phyloP scores from a whole-genome alignment of 2,113 vertebrate genomes.

The Paramisgurnus dabryanus region DNA sequence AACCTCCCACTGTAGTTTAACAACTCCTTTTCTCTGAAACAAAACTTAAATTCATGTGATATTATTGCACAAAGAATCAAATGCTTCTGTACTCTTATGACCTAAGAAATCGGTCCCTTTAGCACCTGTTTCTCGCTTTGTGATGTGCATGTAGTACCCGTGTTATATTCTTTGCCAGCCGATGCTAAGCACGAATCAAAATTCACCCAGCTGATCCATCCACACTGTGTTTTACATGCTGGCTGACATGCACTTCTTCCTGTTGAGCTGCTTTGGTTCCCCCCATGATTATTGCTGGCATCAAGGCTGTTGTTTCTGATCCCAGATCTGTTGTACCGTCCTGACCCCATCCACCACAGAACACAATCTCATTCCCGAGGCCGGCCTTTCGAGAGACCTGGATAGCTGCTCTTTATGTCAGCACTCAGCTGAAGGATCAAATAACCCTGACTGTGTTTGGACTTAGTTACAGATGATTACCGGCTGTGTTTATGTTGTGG shows the following conservation, averaged over 20 bases:
- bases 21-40: neutral
- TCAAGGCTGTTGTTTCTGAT: neutral
- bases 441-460: conserved; percentile 48
- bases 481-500: conserved; percentile 50
- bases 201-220: neutral
- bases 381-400: neutral
- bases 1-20: conserved; percentile 41
- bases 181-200: neutral
- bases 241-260: neutral
- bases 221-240: neutral
- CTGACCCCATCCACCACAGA: neutral
- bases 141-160: neutral
- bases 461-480: conserved; percentile 51
- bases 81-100: too few relatives aligned
- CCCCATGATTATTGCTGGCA: neutral
- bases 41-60: too few relatives aligned
- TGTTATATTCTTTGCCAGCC: neutral
- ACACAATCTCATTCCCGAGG: neutral
- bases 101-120: too few relatives aligned
- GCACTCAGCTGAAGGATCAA: conserved; percentile 28
- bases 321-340: neutral
- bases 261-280: neutral
- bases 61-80: too few relatives aligned
- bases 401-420: conserved; percentile 1
- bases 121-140: neutral